A percentile compares a stretch with the other conserved stretches of the same genome.
Conservation (phyloP, 2,888 invertebrate species). For the Dicroscelio sp. region DNA sequence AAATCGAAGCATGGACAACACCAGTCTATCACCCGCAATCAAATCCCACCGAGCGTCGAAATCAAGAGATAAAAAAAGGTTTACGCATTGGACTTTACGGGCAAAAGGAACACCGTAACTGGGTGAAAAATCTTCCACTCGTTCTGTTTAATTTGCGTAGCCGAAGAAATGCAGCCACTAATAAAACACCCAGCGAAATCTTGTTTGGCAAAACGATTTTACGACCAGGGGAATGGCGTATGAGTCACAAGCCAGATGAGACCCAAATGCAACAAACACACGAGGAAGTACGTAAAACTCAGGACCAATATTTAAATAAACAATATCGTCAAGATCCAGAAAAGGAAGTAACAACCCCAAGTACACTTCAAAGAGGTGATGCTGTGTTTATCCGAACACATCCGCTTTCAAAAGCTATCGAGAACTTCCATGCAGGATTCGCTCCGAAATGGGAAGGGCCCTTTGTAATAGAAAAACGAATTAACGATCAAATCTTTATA, state of each 20-base stretch:
- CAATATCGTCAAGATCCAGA: too few species aligned
- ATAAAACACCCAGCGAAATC: conserved; percentile 32
- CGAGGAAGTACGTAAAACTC: neutral
- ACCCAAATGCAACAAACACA: neutral
- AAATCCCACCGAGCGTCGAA: conserved; percentile 39
- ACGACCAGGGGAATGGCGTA: conserved; percentile 54
- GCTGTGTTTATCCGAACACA: neutral
- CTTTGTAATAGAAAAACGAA: neutral
- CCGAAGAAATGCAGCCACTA: conserved; percentile 36
- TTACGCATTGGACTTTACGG: neutral
- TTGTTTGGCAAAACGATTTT: neutral
- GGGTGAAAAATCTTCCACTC: conserved; percentile 27
- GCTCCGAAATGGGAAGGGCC: conserved; percentile 58
- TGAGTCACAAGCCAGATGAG: neutral
- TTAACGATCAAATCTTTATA: neutral
- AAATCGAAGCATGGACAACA: conserved; percentile 46
- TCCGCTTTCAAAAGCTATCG: conserved; percentile 30
- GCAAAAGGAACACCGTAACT: neutral
- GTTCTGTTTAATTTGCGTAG: conserved; percentile 37
- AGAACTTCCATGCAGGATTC: conserved; percentile 52
- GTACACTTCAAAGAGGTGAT: neutral
- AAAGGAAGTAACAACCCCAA: neutral
- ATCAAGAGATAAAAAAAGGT: conserved; percentile 53
- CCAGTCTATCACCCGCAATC: conserved; percentile 50
- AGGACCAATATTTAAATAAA: neutral